Conservation (phyloP, 92 coral and sea anemone species). For the Anthopleura xanthogrammica region DNA sequence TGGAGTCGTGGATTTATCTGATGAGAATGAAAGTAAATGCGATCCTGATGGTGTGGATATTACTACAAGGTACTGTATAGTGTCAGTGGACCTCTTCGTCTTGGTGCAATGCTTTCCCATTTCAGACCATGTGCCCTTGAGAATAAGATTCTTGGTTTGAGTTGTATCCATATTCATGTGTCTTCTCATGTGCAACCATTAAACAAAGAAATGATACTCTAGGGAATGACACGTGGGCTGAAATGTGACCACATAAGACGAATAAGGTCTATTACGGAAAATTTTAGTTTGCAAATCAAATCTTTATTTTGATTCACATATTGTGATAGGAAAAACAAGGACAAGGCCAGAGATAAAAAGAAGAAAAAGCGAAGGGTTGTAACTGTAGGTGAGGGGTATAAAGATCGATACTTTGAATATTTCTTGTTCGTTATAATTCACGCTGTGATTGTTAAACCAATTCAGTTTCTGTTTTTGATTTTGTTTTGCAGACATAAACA, state of each 20-base stretch:
- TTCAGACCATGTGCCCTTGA: too few species aligned
- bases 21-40: constrained; percentile 48
- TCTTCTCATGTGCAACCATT: too few species aligned
- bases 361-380: constrained; percentile 81
- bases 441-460: too few species aligned
- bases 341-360: constrained; percentile 57
- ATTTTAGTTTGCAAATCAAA: neutral
- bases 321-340: constrained; percentile 38
- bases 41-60: neutral
- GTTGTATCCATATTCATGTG: too few species aligned
- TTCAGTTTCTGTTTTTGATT: neutral
- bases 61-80: neutral
- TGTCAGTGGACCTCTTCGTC: too few species aligned
- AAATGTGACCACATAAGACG: too few species aligned
- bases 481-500: neutral
- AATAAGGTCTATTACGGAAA: too few species aligned
- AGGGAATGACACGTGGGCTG: too few species aligned
- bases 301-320: neutral
- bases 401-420: neutral
- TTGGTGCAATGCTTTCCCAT: too few species aligned
- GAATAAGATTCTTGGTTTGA: too few species aligned
- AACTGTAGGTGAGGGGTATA: constrained; percentile 92
- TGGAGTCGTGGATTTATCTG: constrained; percentile 47
- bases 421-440: neutral
- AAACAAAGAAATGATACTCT: too few species aligned